Conservation (phyloP, 2,797 vertebrate species). For the Aythya fuligula region DNA sequence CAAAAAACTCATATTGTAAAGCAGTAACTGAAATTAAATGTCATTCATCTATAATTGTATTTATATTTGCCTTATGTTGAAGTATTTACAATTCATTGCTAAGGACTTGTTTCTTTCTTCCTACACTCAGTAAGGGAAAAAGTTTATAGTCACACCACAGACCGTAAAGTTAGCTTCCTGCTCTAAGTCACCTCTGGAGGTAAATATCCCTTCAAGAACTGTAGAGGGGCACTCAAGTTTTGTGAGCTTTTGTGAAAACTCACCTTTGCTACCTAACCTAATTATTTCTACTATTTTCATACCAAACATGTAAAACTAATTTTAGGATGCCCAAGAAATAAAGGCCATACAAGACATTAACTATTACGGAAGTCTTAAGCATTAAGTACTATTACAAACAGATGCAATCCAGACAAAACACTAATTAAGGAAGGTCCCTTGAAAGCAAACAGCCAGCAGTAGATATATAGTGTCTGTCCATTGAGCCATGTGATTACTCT, state of each 20-base stretch:
- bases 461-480: neutral
- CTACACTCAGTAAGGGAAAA: neutral
- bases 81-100: neutral
- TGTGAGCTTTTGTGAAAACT: neutral
- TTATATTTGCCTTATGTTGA: neutral
- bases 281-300: neutral
- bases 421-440: constrained; percentile 44
- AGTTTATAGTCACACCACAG: neutral
- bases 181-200: neutral
- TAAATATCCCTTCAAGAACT: fast-evolving
- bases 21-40: neutral
- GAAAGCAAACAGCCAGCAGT: neutral
- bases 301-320: neutral
- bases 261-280: neutral
- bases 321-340: neutral
- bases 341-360: neutral
- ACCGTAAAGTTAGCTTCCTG: neutral
- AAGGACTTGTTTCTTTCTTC: neutral
- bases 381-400: constrained; percentile 5
- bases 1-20: neutral
- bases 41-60: neutral
- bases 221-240: neutral
- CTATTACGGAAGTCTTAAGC: neutral
- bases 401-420: neutral
- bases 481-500: neutral